These are phyloP conservation scores for Zosterops lateralis DNA, from an alignment of 2,113 vertebrate species.

Conservation along the genomic window DNA sequence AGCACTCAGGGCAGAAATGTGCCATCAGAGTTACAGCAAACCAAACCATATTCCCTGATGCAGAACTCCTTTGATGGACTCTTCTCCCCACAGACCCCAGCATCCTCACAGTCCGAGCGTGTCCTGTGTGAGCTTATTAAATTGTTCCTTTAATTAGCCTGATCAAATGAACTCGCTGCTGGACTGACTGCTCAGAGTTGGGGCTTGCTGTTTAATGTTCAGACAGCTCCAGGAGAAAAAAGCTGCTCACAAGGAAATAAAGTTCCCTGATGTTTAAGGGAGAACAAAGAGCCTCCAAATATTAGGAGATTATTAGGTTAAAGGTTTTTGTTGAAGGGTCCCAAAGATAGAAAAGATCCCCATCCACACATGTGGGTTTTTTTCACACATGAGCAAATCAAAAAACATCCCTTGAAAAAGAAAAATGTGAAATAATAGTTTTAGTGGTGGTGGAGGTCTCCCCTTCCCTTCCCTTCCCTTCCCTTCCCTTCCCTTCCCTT, in stretches of 20 bases:
- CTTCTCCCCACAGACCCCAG: background rate
- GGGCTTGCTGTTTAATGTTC: background rate
- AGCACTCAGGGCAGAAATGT: background rate
- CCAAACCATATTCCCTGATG: background rate
- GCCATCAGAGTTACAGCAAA: background rate
- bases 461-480: background rate
- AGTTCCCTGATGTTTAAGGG: background rate
- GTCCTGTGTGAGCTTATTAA: background rate
- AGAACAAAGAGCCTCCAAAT: background rate
- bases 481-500: background rate
- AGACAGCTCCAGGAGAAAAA: background rate
- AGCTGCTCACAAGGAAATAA: background rate
- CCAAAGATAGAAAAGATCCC: background rate
- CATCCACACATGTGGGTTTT: too few species aligned
- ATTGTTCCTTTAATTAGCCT: background rate
- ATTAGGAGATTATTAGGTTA: background rate
- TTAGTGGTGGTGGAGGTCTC: too few species aligned
- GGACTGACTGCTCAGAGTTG: background rate
- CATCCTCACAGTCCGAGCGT: background rate
- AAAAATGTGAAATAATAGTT: too few species aligned
- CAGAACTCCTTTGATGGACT: background rate
- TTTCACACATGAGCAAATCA: too few species aligned
- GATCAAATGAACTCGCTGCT: background rate
- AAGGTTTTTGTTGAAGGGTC: background rate
- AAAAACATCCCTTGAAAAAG: too few species aligned